A percentile compares a stretch with the other conserved stretches of the same genome.
These are phyloP conservation scores for Dryococelus australis DNA, from an alignment of 2,888 invertebrate species.

Conservation along the genomic window DNA sequence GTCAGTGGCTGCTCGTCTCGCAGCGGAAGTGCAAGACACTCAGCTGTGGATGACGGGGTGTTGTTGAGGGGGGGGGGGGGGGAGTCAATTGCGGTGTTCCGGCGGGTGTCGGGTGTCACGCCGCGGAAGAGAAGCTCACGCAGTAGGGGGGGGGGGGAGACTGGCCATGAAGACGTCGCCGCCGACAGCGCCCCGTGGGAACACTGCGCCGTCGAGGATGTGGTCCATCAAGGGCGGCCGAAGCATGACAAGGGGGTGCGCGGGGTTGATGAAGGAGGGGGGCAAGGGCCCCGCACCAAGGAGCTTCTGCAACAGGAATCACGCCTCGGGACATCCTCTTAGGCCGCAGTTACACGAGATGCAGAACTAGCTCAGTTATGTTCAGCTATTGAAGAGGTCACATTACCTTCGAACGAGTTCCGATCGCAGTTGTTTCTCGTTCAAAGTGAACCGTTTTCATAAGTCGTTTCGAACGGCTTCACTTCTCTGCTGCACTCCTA, in stretches of 20 bases:
- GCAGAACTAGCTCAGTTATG: no score
- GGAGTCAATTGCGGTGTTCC: slow-evolving; percentile 10
- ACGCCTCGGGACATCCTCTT: no score
- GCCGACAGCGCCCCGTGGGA: neutral
- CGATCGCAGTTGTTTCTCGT: no score
- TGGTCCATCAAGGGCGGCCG: slow-evolving; percentile 4
- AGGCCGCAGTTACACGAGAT: no score
- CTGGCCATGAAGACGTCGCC: neutral
- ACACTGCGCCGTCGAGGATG: neutral
- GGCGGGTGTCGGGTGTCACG: neutral
- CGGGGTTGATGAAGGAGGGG: neutral
- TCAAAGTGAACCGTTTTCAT: no score
- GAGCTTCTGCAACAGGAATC: no score
- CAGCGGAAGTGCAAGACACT: neutral
- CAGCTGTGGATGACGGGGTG: neutral
- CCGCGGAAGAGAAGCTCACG: neutral
- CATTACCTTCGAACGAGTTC: no score
- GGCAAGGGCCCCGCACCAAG: neutral
- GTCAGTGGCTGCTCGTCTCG: neutral
- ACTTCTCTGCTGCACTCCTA: no score
- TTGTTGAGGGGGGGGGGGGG: neutral
- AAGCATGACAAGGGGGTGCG: neutral
- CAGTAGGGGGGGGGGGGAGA: neutral
- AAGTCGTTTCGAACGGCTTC: no score
- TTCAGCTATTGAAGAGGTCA: no score